These are phyloP conservation scores for Crypturellus tataupa DNA, from an alignment of 2,797 vertebrate species.

Conservation along the genomic window DNA sequence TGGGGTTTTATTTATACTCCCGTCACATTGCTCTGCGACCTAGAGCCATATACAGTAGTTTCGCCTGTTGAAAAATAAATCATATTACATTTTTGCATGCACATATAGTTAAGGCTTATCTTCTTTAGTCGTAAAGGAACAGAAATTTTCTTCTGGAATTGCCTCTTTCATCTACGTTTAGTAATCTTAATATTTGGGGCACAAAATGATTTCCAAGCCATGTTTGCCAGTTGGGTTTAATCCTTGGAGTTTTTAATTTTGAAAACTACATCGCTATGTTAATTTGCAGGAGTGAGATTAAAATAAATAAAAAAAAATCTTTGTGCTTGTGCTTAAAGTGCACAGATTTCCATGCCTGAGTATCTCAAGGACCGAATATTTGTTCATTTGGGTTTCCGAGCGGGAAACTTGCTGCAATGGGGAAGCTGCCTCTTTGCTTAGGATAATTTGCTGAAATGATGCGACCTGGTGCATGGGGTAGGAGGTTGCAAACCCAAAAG, in stretches of 20 bases:
- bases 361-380: neutral
- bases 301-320: slow-evolving; percentile 45
- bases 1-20: slow-evolving; percentile 4
- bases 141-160: slow-evolving; percentile 58
- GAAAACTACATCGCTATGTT: slow-evolving; percentile 26
- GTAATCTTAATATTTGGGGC: slow-evolving; percentile 33
- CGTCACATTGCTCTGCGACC: neutral
- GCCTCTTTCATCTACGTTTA: slow-evolving; percentile 60
- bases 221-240: slow-evolving; percentile 44
- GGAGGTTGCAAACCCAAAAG: neutral
- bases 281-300: slow-evolving; percentile 58
- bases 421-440: neutral
- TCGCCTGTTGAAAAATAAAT: slow-evolving; percentile 42
- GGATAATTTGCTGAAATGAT: neutral
- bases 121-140: slow-evolving; percentile 22
- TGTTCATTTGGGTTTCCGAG: slow-evolving; percentile 7
- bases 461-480: neutral
- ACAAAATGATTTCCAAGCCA: neutral
- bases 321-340: slow-evolving; percentile 25
- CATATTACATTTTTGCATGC: slow-evolving; percentile 41
- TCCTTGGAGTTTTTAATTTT: slow-evolving; percentile 48
- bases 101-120: slow-evolving; percentile 55
- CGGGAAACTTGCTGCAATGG: neutral
- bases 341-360: slow-evolving; percentile 37
- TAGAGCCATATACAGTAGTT: neutral